Base-by-base conservation (phyloP, 1,140 invertebrate genomes). In the Brachionus rotundiformis region DNA sequence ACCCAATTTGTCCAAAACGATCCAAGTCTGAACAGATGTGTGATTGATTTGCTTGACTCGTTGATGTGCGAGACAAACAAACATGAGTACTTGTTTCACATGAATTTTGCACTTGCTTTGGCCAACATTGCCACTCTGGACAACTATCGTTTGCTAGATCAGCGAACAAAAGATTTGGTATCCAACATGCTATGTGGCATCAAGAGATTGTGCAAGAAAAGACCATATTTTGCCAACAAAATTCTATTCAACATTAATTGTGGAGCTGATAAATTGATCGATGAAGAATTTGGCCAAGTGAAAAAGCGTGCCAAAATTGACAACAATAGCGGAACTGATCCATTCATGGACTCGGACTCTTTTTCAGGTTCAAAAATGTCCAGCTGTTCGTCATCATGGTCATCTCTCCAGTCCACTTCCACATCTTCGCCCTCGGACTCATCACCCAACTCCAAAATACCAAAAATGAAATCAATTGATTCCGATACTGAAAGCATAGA, bases 101-200 rank as follows among this genome's bases (percentile, higher is more conserved):
- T 79, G 76, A 79, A 79, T 39, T 59, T 79, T 54, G 76, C 76
- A 11, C 33, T 79, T 0, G 47, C 76, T 59, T 49, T 79, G 47
- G 76, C 76, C 47, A 79, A 79, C 36, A 79, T 79, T 11, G 76
- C 76, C 25, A 79, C 59, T 23, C 59, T 79, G 76, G 76, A 79
- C 47, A 79, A 33, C 31, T 79, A 59, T n/a, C 1, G 23, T 1
- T 11, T 59, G 27, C 33, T 79, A 1, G 76, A 79, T 27, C 76
- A 79, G 36, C 19, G 76, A 1, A 79, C 76, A 13, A 79, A 79
- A 59, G 76, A 79, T 19, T 13, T 79, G 6, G 76, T 79, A 3
- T 79, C 76, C 11, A 79, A 79, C 36, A 79, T 79, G 76, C 36
- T 79, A n/a, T 59, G 76, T 23, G 76, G 59, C n/a, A 54, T 79